Conservation (phyloP, 2,888 invertebrate genomes). For the Sinohyriopsis cumingii region DNA sequence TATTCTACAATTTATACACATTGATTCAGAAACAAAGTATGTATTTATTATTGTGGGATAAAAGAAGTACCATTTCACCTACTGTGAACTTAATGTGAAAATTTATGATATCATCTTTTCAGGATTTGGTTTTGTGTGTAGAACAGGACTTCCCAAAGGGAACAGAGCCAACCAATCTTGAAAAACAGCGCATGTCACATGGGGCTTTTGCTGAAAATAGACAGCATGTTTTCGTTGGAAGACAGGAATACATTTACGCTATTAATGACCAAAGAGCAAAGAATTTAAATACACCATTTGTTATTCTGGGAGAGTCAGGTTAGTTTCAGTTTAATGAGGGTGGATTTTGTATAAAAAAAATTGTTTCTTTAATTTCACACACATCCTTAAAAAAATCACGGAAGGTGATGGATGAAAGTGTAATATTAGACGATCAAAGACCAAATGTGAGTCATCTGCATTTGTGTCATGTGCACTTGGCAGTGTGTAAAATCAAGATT, state of each 20-base stretch:
- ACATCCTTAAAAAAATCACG: too few species aligned
- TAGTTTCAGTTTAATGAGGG: neutral
- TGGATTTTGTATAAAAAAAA: too few species aligned
- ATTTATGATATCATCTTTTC: slow-evolving; percentile 1
- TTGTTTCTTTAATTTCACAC: too few species aligned
- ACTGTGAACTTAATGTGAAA: neutral
- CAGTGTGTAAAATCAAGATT: too few species aligned
- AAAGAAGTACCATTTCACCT: neutral
- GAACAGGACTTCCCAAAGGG: slow-evolving; percentile 58
- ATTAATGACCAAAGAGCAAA: slow-evolving; percentile 36
- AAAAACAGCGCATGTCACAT: slow-evolving; percentile 54
- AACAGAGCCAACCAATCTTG: slow-evolving; percentile 54
- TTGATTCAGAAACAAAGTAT: too few species aligned
- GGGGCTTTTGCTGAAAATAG: slow-evolving; percentile 53
- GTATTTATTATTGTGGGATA: too few species aligned
- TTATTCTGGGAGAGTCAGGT: slow-evolving; percentile 62
- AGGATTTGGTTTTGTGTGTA: slow-evolving; percentile 49
- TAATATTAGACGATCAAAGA: neutral
- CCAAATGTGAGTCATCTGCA: neutral
- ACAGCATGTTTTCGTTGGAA: slow-evolving; percentile 56
- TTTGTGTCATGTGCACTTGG: too few species aligned
- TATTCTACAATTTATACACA: too few species aligned
- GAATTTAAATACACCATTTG: slow-evolving; percentile 41
- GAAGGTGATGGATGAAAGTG: neutral
- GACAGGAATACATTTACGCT: slow-evolving; percentile 52